A percentile compares a stretch with the other conserved stretches of the same genome.
Evolutionary conservation across 2,888 invertebrate species (phyloP).

Genomic region (Agrenia bidenticulata): DNA sequence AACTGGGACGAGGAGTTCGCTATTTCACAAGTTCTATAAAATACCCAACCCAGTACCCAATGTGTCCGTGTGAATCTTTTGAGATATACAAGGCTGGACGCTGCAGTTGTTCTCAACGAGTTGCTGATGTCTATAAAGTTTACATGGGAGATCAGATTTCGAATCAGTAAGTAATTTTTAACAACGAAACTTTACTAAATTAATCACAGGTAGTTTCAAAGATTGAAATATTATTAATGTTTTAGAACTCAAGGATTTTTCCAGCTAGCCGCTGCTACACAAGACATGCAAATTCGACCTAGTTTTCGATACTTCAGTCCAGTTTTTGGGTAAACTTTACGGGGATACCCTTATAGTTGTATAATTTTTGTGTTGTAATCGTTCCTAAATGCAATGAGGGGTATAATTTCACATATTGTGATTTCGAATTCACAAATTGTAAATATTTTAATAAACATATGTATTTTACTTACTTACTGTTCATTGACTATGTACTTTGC

Average conservation of each 20-base stretch:
- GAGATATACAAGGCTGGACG: conserved; percentile 33
- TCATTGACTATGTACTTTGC: too few relatives aligned
- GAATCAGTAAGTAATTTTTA: conserved; percentile 18
- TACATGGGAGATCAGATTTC: conserved; percentile 25
- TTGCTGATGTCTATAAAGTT: conserved; percentile 15
- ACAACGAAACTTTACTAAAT: too few relatives aligned
- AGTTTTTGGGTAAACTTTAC: too few relatives aligned
- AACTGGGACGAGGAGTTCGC: conserved; percentile 39
- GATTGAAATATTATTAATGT: neutral
- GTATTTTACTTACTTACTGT: too few relatives aligned
- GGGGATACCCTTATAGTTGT: too few relatives aligned
- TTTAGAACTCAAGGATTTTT: conserved; percentile 20
- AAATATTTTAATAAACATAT: too few relatives aligned
- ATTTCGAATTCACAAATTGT: too few relatives aligned
- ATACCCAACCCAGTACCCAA: conserved; percentile 41
- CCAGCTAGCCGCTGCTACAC: conserved; percentile 16
- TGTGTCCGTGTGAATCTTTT: conserved; percentile 43
- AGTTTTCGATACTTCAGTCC: too few relatives aligned
- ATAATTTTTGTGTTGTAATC: too few relatives aligned
- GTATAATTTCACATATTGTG: too few relatives aligned
- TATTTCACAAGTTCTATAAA: conserved; percentile 46
- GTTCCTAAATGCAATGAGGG: too few relatives aligned
- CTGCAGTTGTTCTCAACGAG: conserved; percentile 31
- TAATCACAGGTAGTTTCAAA: neutral
- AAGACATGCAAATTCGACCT: too few relatives aligned